Conservation (phyloP, 1,140 invertebrate genomes). For the Anadara kagoshimensis region DNA sequence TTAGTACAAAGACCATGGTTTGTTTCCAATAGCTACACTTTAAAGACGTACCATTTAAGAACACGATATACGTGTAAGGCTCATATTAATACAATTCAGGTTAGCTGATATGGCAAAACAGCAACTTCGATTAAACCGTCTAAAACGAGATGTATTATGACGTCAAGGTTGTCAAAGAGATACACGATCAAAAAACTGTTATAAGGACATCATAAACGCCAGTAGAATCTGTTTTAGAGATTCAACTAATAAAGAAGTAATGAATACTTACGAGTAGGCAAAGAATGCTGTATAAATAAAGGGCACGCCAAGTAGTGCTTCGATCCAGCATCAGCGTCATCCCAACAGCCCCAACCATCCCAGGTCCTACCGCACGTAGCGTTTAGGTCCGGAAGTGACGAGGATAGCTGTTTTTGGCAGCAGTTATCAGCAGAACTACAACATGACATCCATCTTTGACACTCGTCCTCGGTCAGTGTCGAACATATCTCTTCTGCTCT, state of each 20-base stretch:
- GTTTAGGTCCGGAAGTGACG: slow-evolving; percentile 65
- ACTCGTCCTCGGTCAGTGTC: slow-evolving; percentile 49
- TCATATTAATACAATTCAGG: too few species aligned
- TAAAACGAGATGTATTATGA: too few species aligned
- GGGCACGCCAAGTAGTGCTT: slow-evolving; percentile 84
- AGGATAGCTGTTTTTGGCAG: slow-evolving; percentile 47
- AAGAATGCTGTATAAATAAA: slow-evolving; percentile 75
- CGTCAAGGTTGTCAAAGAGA: too few species aligned
- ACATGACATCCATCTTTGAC: slow-evolving; percentile 55
- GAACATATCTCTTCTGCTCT: slow-evolving; percentile 53
- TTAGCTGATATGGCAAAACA: too few species aligned
- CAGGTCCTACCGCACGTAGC: slow-evolving; percentile 82
- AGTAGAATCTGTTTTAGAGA: too few species aligned
- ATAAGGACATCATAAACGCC: neutral
- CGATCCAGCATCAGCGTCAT: slow-evolving; percentile 83
- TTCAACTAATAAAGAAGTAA: neutral
- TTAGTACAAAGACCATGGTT: too few species aligned
- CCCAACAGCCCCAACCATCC: slow-evolving; percentile 93
- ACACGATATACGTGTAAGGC: too few species aligned
- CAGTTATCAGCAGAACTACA: slow-evolving; percentile 51
- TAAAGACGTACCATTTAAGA: too few species aligned
- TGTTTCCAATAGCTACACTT: too few species aligned
- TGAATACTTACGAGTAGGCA: slow-evolving; percentile 53
- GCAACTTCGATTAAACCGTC: too few species aligned
- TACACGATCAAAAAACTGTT: neutral